A percentile compares a stretch with the other conserved stretches of the same genome.
phyloP scores from a whole-genome alignment of 2,888 invertebrate species.

The Bursaphelenchus okinawaensis region DNA sequence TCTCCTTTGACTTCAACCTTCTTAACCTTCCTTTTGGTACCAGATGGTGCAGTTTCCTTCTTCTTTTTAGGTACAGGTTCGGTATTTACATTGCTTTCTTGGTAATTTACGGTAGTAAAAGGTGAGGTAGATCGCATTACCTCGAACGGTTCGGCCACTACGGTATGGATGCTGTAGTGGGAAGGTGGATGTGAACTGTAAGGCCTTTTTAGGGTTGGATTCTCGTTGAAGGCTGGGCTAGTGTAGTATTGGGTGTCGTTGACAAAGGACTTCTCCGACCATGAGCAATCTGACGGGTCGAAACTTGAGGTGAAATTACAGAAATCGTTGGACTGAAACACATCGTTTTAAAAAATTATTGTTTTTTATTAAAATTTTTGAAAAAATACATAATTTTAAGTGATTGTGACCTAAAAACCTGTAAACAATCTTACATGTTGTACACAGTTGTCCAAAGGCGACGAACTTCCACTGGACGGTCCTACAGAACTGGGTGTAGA shows the following conservation, averaged over 20 bases:
- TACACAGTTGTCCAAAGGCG: conserved; percentile 3
- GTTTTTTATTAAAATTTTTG: neutral
- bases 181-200: neutral
- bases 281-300: neutral
- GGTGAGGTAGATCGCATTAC: neutral
- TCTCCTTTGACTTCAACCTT: neutral
- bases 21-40: neutral
- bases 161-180: neutral
- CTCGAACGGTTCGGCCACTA: neutral
- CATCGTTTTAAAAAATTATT: neutral
- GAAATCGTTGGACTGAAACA: conserved; percentile 1
- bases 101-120: neutral
- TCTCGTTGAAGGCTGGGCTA: neutral
- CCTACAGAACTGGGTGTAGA: conserved; percentile 14
- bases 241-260: neutral
- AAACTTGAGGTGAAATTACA: neutral
- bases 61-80: neutral
- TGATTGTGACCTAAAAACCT: neutral
- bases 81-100: neutral
- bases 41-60: neutral
- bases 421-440: neutral
- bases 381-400: neutral
- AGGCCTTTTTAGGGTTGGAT: neutral
- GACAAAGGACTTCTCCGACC: neutral
- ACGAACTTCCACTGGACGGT: conserved; percentile 10